Evolutionary conservation across 2,797 vertebrate species (phyloP).

Genomic region (Urocyon cinereoargenteus): DNA sequence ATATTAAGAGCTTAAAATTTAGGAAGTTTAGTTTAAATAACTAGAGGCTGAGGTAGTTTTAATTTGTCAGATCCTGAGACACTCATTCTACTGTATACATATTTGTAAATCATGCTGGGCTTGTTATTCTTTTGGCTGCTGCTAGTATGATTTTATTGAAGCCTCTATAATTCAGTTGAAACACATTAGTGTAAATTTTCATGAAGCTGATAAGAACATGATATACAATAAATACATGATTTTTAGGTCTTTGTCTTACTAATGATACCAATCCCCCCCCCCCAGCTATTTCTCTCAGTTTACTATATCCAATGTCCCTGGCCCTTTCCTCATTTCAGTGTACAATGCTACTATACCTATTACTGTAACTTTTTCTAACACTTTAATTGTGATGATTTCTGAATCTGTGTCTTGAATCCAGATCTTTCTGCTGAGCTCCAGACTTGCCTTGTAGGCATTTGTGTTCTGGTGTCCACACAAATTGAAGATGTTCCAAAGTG

Average conservation of each 20-base stretch:
- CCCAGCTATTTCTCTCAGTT: background rate
- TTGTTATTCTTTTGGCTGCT: background rate
- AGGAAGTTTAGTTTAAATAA: background rate
- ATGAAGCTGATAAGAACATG: background rate
- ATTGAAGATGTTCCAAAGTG: background rate
- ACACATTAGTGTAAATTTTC: background rate
- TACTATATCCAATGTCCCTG: background rate
- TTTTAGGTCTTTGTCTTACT: background rate
- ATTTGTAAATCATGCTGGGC: background rate
- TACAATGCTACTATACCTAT: background rate
- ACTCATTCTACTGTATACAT: background rate
- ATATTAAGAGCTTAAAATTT: slow-evolving; percentile 41
- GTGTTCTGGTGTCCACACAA: background rate
- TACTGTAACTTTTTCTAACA: background rate
- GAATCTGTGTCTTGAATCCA: background rate
- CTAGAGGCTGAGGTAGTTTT: slow-evolving; percentile 20
- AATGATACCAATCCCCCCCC: too few species aligned
- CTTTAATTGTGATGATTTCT: slow-evolving; percentile 19
- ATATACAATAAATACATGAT: background rate
- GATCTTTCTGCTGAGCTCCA: background rate
- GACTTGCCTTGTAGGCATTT: background rate
- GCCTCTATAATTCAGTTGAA: slow-evolving; percentile 38
- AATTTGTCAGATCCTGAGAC: background rate
- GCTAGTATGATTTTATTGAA: background rate
- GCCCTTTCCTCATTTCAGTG: background rate